Percentiles rank a stretch among this genome's conserved stretches.
Conservation (phyloP, 2,888 invertebrate species). For the Tinea pellionella region DNA sequence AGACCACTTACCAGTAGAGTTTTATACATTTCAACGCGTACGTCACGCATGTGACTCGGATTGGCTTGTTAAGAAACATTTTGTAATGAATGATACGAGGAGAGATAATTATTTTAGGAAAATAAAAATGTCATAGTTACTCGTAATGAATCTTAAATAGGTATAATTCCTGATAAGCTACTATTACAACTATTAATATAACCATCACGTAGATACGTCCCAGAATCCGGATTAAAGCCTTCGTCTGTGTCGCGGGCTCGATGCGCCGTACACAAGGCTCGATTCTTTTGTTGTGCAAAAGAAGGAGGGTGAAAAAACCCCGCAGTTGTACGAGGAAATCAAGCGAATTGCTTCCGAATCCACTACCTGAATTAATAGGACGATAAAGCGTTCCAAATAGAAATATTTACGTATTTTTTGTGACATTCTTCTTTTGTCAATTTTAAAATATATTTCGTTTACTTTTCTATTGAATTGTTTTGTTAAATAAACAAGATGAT, state of each 20-base stretch:
- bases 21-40: too few species aligned
- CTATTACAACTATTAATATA: conserved; percentile 9
- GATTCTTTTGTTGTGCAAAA: conserved; percentile 11
- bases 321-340: conserved; percentile 14
- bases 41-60: too few species aligned
- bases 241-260: not conserved
- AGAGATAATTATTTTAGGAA: too few species aligned
- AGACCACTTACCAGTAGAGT: too few species aligned
- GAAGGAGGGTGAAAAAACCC: conserved; percentile 9
- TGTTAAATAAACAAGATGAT: too few species aligned
- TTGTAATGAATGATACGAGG: too few species aligned
- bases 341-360: conserved; percentile 11
- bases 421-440: not conserved
- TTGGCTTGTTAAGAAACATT: too few species aligned
- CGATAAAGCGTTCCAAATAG: conserved; percentile 8
- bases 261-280: not conserved
- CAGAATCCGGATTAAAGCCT: not conserved
- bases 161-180: not conserved
- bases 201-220: conserved; percentile 8
- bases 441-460: not conserved
- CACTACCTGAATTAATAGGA: conserved; percentile 12
- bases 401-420: not conserved
- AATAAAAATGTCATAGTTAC: too few species aligned
- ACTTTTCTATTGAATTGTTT: too few species aligned
- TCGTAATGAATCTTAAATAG: too few species aligned